These are phyloP conservation scores for Apogon talboti DNA, from an alignment of 2,797 vertebrate species.

Conservation along the genomic window DNA sequence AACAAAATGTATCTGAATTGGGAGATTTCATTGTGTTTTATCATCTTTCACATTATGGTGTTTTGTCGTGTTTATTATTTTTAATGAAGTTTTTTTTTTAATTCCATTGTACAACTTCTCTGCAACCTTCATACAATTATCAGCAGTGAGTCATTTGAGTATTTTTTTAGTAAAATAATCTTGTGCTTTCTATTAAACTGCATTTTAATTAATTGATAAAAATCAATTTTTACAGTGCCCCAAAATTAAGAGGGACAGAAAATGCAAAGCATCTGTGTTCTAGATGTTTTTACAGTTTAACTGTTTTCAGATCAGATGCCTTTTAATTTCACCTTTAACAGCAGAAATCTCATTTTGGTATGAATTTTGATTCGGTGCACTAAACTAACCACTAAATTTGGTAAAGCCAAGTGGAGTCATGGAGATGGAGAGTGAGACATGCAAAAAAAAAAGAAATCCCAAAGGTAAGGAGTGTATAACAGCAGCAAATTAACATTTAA, in stretches of 20 bases:
- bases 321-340: conserved; percentile 10
- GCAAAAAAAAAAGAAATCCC: conserved; percentile 41
- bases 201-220: conserved; percentile 24
- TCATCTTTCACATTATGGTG: too few species aligned
- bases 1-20: too few species aligned
- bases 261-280: neutral
- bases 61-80: too few species aligned
- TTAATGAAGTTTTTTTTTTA: too few species aligned
- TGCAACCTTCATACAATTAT: neutral
- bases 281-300: conserved; percentile 2
- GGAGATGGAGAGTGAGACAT: conserved; percentile 4
- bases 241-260: conserved; percentile 4
- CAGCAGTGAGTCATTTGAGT: neutral
- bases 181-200: conserved; percentile 1
- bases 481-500: conserved; percentile 52
- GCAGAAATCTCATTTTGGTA: conserved; percentile 19
- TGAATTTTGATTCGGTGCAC: conserved; percentile 26
- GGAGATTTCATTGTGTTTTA: too few species aligned
- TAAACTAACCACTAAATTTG: conserved; percentile 53
- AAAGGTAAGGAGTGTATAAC: conserved; percentile 13
- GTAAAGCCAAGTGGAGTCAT: conserved; percentile 31
- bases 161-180: conserved; percentile 13
- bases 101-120: neutral
- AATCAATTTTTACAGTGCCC: conserved; percentile 10
- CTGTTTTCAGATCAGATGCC: conserved; percentile 8